These are phyloP conservation scores for Nowickia ferox DNA, from an alignment of 2,888 invertebrate species.

Conservation along the genomic window DNA sequence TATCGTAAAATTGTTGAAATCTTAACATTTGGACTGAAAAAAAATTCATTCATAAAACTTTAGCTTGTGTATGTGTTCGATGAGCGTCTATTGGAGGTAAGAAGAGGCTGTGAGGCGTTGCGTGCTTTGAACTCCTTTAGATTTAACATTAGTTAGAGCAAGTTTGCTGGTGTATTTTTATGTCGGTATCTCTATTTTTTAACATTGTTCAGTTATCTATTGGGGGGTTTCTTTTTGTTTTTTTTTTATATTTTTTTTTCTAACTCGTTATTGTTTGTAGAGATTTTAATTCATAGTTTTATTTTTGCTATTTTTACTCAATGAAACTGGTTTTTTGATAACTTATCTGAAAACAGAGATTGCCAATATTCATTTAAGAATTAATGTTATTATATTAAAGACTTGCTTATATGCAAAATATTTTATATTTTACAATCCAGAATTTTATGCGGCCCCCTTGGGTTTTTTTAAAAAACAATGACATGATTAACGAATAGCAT, in stretches of 20 bases:
- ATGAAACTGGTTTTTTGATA: constrained; percentile 81
- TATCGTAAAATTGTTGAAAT: constrained; percentile 74
- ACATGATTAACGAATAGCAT: too few relatives aligned
- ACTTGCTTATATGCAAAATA: neutral
- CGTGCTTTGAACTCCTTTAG: constrained; percentile 66
- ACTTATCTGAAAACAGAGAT: constrained; percentile 68
- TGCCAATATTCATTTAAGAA: constrained; percentile 21
- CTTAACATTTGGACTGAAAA: constrained; percentile 12
- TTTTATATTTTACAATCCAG: neutral
- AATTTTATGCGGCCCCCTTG: too few relatives aligned
- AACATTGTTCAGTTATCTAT: constrained; percentile 58
- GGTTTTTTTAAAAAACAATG: too few relatives aligned
- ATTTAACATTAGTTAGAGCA: constrained; percentile 31
- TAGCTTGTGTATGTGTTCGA: neutral
- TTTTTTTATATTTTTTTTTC: constrained; percentile 14
- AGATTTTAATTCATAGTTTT: constrained; percentile 75
- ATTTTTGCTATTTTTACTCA: constrained; percentile 78
- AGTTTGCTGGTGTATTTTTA: constrained; percentile 8
- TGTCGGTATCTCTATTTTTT: constrained; percentile 15
- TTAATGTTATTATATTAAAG: neutral
- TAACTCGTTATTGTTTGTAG: constrained; percentile 51
- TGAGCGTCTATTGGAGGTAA: neutral
- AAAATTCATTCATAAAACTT: constrained; percentile 71
- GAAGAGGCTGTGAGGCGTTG: neutral
- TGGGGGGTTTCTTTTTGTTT: constrained; percentile 59